A percentile compares a stretch with the other conserved stretches of the same genome.
Conservation (phyloP, 1,140 invertebrate species). For the Elymnias hypermnestra region DNA sequence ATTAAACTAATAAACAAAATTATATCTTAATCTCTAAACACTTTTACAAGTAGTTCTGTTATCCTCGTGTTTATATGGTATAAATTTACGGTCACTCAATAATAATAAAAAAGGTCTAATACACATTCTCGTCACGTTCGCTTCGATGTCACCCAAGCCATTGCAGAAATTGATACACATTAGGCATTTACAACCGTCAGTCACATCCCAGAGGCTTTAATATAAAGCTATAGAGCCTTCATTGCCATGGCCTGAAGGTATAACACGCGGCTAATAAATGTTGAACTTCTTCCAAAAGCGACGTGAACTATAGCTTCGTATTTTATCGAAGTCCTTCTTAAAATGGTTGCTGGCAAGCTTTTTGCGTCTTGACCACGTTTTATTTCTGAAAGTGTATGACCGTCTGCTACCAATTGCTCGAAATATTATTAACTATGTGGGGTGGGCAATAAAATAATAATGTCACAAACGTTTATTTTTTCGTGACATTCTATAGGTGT, state of each 20-base stretch:
- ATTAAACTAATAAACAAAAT: too few species aligned
- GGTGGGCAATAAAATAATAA: slow-evolving; percentile 39
- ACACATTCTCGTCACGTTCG: slow-evolving; percentile 58
- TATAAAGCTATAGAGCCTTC: slow-evolving; percentile 25
- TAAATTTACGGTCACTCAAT: slow-evolving; percentile 50
- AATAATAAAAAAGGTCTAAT: slow-evolving; percentile 53
- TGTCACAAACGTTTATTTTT: too few species aligned
- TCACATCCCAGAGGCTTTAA: slow-evolving; percentile 20
- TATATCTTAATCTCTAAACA: too few species aligned
- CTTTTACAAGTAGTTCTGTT: slow-evolving; percentile 9
- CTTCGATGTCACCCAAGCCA: slow-evolving; percentile 53
- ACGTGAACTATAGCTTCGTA: slow-evolving; percentile 1
- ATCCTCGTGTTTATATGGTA: not conserved
- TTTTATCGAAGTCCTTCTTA: slow-evolving; percentile 25
- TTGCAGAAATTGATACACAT: slow-evolving; percentile 71
- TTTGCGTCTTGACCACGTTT: slow-evolving; percentile 53
- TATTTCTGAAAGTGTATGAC: slow-evolving; percentile 42
- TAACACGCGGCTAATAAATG: slow-evolving; percentile 27
- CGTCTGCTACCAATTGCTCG: slow-evolving; percentile 65
- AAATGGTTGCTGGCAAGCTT: slow-evolving; percentile 33
- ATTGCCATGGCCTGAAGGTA: slow-evolving; percentile 14
- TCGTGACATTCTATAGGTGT: too few species aligned
- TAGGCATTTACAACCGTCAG: slow-evolving; percentile 32
- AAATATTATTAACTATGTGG: slow-evolving; percentile 57
- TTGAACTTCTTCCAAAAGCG: slow-evolving; percentile 27